phyloP scores from a whole-genome alignment of 2,888 invertebrate genomes.

The Cephus rjabovi region DNA sequence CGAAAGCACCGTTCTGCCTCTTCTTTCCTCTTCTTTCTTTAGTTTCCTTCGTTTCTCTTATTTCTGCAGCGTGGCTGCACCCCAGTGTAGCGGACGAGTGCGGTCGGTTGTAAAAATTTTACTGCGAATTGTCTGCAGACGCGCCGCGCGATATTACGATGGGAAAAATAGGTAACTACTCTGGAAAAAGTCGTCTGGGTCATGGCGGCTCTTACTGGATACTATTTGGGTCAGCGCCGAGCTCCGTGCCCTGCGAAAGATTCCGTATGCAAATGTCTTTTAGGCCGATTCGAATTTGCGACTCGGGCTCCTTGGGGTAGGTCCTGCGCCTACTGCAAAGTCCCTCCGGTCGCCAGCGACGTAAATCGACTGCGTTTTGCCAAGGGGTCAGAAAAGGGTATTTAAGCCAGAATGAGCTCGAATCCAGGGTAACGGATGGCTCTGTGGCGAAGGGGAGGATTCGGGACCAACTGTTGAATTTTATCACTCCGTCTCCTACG shows the following conservation, averaged over 20 bases:
- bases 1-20: too few species aligned
- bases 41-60: slow-evolving; percentile 18
- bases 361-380: too few species aligned
- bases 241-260: slow-evolving; percentile 11
- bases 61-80: slow-evolving; percentile 52
- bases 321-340: too few species aligned
- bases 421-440: too few species aligned
- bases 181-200: slow-evolving; percentile 63
- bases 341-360: too few species aligned
- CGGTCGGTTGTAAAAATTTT: slow-evolving; percentile 62
- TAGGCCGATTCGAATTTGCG: too few species aligned
- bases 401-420: too few species aligned
- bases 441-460: slow-evolving; percentile 24
- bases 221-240: slow-evolving; percentile 13
- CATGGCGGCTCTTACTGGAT: slow-evolving; percentile 33
- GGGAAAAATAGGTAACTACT: slow-evolving; percentile 61
- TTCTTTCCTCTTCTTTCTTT: too few species aligned
- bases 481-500: slow-evolving; percentile 46
- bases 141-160: slow-evolving; percentile 56
- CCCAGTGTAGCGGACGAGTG: slow-evolving; percentile 20
- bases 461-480: slow-evolving; percentile 62
- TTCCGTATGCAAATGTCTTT: too few species aligned
- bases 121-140: slow-evolving; percentile 67
- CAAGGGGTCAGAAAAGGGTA: too few species aligned
- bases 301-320: too few species aligned